Evolutionary conservation across 1,140 invertebrate genomes (phyloP).

Genomic region (Caligus rogercresseyi): DNA sequence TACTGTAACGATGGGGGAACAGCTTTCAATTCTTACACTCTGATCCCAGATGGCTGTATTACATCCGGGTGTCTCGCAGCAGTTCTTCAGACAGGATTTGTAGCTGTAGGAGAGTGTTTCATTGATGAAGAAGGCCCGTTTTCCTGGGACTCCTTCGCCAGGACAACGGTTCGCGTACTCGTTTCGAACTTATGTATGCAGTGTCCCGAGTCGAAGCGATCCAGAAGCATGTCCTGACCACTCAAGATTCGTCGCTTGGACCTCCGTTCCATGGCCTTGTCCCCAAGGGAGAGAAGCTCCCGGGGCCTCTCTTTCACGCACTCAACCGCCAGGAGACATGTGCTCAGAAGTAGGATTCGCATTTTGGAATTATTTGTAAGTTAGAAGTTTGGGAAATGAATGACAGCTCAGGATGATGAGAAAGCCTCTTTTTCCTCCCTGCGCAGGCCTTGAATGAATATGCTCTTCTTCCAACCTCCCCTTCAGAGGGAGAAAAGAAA

Average conservation of each 20-base stretch:
- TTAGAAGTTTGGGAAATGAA: too few relatives aligned
- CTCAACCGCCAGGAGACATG: background rate
- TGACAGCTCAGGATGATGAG: too few relatives aligned
- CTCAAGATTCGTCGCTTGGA: background rate
- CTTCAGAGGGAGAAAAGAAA: background rate
- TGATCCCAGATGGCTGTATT: constrained; percentile 83
- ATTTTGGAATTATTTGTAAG: too few relatives aligned
- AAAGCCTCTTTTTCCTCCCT: too few relatives aligned
- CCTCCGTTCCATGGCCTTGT: background rate
- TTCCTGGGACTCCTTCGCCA: constrained; percentile 62
- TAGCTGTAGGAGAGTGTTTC: constrained; percentile 53
- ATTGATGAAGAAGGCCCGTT: constrained; percentile 75
- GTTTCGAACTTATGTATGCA: constrained; percentile 56
- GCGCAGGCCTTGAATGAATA: too few relatives aligned
- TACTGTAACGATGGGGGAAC: too few relatives aligned
- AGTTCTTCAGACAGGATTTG: constrained; percentile 61
- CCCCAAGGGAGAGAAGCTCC: background rate
- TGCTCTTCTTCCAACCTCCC: background rate
- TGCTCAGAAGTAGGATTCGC: background rate
- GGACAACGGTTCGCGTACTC: constrained; percentile 69
- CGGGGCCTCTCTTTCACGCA: background rate
- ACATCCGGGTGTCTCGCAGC: constrained; percentile 64
- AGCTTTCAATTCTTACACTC: constrained; percentile 46
- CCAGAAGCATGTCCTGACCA: constrained; percentile 16
- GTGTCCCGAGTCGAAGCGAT: constrained; percentile 21